These are phyloP conservation scores for Exephanes ischioxanthus DNA, from an alignment of 2,888 invertebrate species.

Conservation along the genomic window DNA sequence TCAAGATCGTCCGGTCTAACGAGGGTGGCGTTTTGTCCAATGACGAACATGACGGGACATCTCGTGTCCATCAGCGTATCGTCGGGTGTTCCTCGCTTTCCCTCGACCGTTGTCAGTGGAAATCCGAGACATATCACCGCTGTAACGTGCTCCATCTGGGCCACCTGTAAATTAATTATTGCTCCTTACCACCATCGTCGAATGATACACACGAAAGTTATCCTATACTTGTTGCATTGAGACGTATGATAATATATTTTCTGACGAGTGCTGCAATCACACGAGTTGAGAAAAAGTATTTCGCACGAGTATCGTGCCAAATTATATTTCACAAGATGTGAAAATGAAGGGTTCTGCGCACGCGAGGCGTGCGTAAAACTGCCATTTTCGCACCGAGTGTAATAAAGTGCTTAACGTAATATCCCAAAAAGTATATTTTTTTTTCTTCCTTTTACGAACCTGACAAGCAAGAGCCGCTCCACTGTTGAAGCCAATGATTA, in stretches of 20 bases:
- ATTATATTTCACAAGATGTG: too few species aligned
- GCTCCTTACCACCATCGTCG: neutral
- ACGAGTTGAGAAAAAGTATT: too few species aligned
- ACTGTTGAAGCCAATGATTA: slow-evolving; percentile 92
- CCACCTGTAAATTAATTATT: slow-evolving; percentile 85
- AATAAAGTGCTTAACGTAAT: too few species aligned
- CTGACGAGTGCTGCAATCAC: too few species aligned
- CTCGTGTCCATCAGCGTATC: slow-evolving; percentile 91
- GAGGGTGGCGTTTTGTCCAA: slow-evolving; percentile 91
- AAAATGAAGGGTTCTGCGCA: too few species aligned
- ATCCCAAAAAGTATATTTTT: neutral
- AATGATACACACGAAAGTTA: neutral
- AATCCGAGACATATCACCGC: slow-evolving; percentile 93
- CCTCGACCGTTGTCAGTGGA: slow-evolving; percentile 90
- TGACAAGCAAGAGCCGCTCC: slow-evolving; percentile 92
- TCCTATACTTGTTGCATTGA: neutral
- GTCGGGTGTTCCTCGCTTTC: slow-evolving; percentile 91
- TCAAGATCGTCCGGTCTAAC: slow-evolving; percentile 91
- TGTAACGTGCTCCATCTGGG: slow-evolving; percentile 90
- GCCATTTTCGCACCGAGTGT: too few species aligned
- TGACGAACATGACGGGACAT: slow-evolving; percentile 91
- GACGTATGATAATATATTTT: too few species aligned
- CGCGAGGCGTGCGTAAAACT: too few species aligned
- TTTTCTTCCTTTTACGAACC: slow-evolving; percentile 79
- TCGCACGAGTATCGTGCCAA: too few species aligned